Base-by-base conservation (phyloP, 1,140 invertebrate species). In the Aphelenchoides fujianensis region DNA sequence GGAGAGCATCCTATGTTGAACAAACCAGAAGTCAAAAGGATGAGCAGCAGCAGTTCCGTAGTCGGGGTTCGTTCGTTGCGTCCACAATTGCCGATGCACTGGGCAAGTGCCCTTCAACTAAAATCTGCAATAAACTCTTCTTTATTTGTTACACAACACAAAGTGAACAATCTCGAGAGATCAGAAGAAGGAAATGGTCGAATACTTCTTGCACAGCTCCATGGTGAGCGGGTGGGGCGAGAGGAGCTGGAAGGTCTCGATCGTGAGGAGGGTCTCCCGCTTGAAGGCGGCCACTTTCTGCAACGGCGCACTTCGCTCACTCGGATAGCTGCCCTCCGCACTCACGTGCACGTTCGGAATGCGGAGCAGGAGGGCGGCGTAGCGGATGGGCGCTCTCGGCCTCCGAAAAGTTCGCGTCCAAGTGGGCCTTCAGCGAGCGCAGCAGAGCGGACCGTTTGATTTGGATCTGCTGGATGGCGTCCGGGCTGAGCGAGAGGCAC, bases 201-300 rank as follows among this genome's bases (percentile, higher is more conserved):
- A 70, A 63, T 82, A 82, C 53, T 79, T 83, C 52, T 83, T 79
- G 28, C 76, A 80, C 23, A 82, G 71, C 66, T 82, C 81, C 80
- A 84, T 80, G 7, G 81, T 84, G 23, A 82, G 36, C 57, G 81
- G 83, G 74, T 85, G 81, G n/a, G 81, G 81, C 16, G 74, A 72
- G 77, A 83, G 82, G 35, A 85, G 68, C 34, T 84, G 74, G 62
- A 85, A 84, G 0, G 81, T 85, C 66, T 85, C 81, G 19, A 84
- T 83, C 2, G 83, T 83, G 34, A 71, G 82, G 3, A 83, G 53
- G 9, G 81, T 83, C 68, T 83, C 81, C 16, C 81, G 59, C 69
- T 82, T 82, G 69, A 83, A 82, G 2, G 81, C 81, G 2, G 81
- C 82, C 5, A 82, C 81, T 77, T 82, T 82, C 80, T 82, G 37